Evolutionary conservation across 2,113 vertebrate species (phyloP).

Genomic region (Typhlomys cinereus): DNA sequence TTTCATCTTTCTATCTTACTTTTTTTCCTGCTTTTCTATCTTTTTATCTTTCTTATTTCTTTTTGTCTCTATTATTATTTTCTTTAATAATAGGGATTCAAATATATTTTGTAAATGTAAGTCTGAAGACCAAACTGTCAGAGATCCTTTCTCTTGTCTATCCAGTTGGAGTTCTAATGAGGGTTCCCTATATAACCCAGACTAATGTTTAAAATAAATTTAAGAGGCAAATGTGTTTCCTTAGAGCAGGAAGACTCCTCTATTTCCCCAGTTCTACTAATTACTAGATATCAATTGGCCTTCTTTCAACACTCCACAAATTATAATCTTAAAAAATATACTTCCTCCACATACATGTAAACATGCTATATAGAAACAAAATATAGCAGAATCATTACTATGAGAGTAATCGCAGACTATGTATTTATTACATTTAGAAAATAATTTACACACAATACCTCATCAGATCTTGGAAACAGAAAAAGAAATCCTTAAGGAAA

Average conservation of each 20-base stretch:
- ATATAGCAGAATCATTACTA: not conserved
- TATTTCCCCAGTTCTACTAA: slow-evolving; percentile 14
- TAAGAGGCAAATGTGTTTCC: slow-evolving; percentile 28
- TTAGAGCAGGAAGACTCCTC: not conserved
- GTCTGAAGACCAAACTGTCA: slow-evolving; percentile 75
- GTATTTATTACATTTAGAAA: not conserved
- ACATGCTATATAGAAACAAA: not conserved
- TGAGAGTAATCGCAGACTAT: not conserved
- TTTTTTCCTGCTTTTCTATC: not conserved
- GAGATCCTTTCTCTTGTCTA: slow-evolving; percentile 68
- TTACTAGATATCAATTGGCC: not conserved
- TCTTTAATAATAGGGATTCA: slow-evolving; percentile 67
- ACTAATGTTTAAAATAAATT: slow-evolving; percentile 71
- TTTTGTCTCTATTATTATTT: slow-evolving; percentile 38
- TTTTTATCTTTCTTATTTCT: too few relatives aligned
- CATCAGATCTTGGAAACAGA: not conserved
- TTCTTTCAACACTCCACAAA: slow-evolving; percentile 35
- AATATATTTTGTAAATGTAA: slow-evolving; percentile 77
- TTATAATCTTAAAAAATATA: slow-evolving; percentile 22
- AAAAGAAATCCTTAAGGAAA: not conserved
- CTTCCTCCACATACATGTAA: not conserved
- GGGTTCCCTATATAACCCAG: slow-evolving; percentile 68
- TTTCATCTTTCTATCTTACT: slow-evolving; percentile 31
- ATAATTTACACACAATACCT: not conserved
- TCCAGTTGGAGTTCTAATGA: slow-evolving; percentile 70